phyloP scores from a whole-genome alignment of 2,797 vertebrate species.

The Pseudomugil gertrudae region DNA sequence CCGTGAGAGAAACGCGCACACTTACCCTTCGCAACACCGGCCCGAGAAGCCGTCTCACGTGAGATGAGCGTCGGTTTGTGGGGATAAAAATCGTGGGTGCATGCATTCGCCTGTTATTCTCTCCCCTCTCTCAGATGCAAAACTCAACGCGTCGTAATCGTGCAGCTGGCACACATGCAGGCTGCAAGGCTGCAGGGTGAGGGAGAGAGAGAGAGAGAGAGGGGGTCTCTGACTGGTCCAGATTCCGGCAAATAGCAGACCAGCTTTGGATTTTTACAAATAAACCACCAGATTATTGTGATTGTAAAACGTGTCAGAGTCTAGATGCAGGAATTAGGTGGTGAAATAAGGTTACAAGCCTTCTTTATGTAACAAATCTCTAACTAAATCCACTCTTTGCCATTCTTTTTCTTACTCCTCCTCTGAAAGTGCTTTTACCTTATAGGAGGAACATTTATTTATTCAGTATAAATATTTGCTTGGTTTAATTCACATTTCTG shows the following conservation, averaged over 20 bases:
- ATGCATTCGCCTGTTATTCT: conserved; percentile 12
- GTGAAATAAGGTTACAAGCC: conserved; percentile 5
- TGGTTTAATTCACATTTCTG: too few relatives aligned
- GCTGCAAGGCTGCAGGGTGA: conserved; percentile 12
- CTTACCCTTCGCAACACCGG: conserved; percentile 44
- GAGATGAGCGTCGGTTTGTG: conserved; percentile 22
- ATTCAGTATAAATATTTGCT: neutral
- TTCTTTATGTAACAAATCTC: neutral
- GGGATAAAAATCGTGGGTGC: neutral
- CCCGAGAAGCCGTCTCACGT: conserved; percentile 30
- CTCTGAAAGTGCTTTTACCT: too few relatives aligned
- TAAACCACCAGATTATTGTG: conserved; percentile 25
- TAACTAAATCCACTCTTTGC: neutral
- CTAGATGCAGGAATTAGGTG: neutral
- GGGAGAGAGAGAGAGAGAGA: neutral
- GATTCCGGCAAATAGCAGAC: conserved; percentile 45
- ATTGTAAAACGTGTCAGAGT: conserved; percentile 20
- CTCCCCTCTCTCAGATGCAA: conserved; percentile 32
- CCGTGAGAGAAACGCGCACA: conserved; percentile 9
- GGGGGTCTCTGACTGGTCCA: conserved; percentile 30
- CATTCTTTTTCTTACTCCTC: too few relatives aligned
- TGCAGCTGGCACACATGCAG: conserved; percentile 41
- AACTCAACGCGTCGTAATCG: conserved; percentile 28
- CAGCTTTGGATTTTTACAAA: conserved; percentile 37
- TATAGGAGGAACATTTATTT: too few relatives aligned